A percentile compares a stretch with the other conserved stretches of the same genome.
Evolutionary conservation across 2,888 invertebrate genomes (phyloP).

Genomic region (Nomada fucata): DNA sequence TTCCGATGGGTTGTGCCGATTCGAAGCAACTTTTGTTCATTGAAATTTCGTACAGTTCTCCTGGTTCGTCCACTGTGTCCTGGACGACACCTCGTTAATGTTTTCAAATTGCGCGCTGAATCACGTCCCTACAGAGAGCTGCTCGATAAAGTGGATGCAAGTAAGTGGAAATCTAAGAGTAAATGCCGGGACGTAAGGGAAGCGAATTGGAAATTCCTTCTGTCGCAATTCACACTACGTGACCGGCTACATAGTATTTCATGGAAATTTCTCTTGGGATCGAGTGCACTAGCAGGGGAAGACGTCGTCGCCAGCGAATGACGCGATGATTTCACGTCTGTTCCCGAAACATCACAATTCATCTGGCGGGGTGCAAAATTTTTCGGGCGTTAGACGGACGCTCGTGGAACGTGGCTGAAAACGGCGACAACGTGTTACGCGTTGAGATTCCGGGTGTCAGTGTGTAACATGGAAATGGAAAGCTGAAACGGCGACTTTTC

Average conservation of each 20-base stretch:
- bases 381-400: not conserved
- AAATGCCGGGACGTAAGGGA: conserved; percentile 59
- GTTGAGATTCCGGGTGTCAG: conserved; percentile 1
- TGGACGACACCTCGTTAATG: conserved; percentile 1
- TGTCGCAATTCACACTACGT: conserved; percentile 68
- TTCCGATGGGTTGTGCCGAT: no score
- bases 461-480: not conserved
- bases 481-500: not conserved
- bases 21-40: not conserved
- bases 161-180: conserved; percentile 66
- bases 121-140: conserved; percentile 36
- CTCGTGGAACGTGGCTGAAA: not conserved
- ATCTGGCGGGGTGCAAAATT: conserved; percentile 22
- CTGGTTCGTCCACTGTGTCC: not conserved
- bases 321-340: conserved; percentile 48
- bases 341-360: conserved; percentile 46
- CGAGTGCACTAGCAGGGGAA: conserved; percentile 22
- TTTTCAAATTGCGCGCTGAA: conserved; percentile 47
- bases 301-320: conserved; percentile 45
- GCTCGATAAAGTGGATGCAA: conserved; percentile 55
- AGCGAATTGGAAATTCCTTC: conserved; percentile 66
- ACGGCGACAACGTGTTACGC: conserved; percentile 12
- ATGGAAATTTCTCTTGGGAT: conserved; percentile 69
- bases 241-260: conserved; percentile 66
- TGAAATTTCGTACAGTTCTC: not conserved